These are phyloP conservation scores for Punctoribates punctum DNA, from an alignment of 2,888 invertebrate species.

Conservation along the genomic window DNA sequence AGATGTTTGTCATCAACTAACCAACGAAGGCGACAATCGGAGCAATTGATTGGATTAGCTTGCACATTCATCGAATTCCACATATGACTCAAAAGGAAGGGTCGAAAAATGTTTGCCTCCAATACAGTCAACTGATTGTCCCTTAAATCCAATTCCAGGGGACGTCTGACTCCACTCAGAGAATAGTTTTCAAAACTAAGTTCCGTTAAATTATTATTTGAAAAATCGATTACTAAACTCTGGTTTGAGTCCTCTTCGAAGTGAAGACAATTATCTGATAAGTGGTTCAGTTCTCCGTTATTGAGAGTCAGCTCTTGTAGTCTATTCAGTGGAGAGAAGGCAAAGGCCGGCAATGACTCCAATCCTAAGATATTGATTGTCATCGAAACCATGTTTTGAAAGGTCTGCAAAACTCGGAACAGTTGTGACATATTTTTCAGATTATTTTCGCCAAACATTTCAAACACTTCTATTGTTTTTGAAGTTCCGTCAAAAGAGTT, in stretches of 20 bases:
- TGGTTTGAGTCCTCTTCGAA: background rate
- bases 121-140: conserved; percentile 8
- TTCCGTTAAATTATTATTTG: conserved; percentile 27
- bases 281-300: conserved; percentile 4
- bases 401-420: background rate
- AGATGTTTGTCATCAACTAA: conserved; percentile 27
- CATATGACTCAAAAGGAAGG: background rate
- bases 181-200: conserved; percentile 5
- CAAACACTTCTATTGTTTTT: conserved; percentile 9
- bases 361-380: background rate
- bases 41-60: conserved; percentile 22
- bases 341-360: background rate
- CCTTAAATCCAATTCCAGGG: conserved; percentile 23
- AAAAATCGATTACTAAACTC: conserved; percentile 16
- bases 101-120: background rate
- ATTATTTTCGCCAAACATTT: conserved; percentile 4
- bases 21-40: conserved; percentile 1
- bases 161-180: background rate
- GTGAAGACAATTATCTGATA: conserved; percentile 11
- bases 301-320: conserved; percentile 15
- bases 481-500: background rate
- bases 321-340: conserved; percentile 2
- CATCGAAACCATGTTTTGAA: background rate
- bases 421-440: conserved; percentile 2
- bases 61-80: conserved; percentile 1